Base-by-base conservation (phyloP, 2,888 invertebrate species). In the Mesodorylaimus sp. region DNA sequence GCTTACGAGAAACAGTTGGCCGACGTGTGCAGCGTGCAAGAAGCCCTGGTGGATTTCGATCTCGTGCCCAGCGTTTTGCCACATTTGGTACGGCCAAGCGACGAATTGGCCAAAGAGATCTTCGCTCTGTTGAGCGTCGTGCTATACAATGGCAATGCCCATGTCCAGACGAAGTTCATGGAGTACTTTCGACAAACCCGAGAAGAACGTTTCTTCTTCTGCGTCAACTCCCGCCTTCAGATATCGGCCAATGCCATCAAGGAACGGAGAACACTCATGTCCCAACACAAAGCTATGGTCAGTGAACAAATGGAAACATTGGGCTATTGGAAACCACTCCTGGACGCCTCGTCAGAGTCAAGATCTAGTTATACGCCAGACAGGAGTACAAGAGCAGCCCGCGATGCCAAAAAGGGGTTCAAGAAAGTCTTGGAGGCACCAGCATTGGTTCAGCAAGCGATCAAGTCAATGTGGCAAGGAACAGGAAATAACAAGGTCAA, bases 121-220 rank as follows among this genome's bases (percentile, higher is more conserved):
- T 56, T 67, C 13, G 61, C 62, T 13, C 64, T 66, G 50, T 52
- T 66, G 26, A 60, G 61, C 5, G 56, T 56, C 23, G 58, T 66
- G 42, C 55, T 67, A 28, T 66, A 63, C 52, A 62, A 61, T 25
- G 66, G 66, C 13, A 67, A 67, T 53, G 57, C 57, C 23, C 54
- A 57, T 39, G 66, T 65, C 1, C 66, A 66, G 64, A 65, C 62
- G 51, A 32, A 50, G 43, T n/a, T 66, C 61, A 51, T 66, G 53
- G 58, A 62, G 27, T 68, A 68, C 54, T 67, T 67, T 56, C 60
- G 62, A 28, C 63, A 64, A 5, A 67, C 66, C 7, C 57, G 66
- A 53, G 67, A 67, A 48, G 67, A 67, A 52, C 63, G 61, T n/a
- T 67, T 67, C 56, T 67, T 67, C 58, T 63, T 67, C 53, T 62